Evolutionary conservation across 2,113 vertebrate genomes (phyloP), one percentile per base, ranked within the genome.

Genomic region (Corythoichthys intestinalis): DNA sequence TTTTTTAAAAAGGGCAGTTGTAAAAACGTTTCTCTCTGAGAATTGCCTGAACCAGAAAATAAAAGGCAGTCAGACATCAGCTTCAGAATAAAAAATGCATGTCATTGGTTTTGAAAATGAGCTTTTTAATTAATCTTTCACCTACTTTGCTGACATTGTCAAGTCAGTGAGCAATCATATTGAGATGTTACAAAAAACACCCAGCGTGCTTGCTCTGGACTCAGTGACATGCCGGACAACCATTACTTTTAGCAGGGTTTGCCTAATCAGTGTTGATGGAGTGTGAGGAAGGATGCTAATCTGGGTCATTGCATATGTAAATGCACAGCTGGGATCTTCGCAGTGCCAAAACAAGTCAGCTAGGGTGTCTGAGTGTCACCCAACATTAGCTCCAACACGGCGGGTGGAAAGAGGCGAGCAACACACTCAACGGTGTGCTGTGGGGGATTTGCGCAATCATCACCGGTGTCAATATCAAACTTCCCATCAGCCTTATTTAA

Each of bases 281-380:
- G 86, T 93, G 90, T 93, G 91, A 90, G 92, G 83, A 73, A 82
- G 88, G 92, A 91, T 93, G 92, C 90, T 94, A 92, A 95, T 94
- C 90, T 94, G 91, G 93, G 94, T 93, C 94, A 94, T 93, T 89
- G 92, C 93, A 90, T 94, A 94, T 96, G 93, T 90, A 95, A 94
- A 94, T 94, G 83, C 91, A 90, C 93, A 94, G 92, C 93, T 93
- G 93, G 91, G 91, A 87, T 89, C 84, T 89, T 91, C 77, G 68
- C 85, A 47, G 86, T 91, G 91, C 93, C 89, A 89, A 86, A 92
- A 90, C 85, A 67, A 86, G 89, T 92, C 92, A 92, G 86, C 86
- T 56, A n/a, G 88, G 87, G 91, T 90, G 89, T 92, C 82, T 91
- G 85, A 76, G 73, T 88, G 79, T 92, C 92, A 87, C 82, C 86